Evolutionary conservation across 2,888 invertebrate genomes (phyloP), one percentile per base, ranked within the genome.

Genomic region (Plebejus anna): DNA sequence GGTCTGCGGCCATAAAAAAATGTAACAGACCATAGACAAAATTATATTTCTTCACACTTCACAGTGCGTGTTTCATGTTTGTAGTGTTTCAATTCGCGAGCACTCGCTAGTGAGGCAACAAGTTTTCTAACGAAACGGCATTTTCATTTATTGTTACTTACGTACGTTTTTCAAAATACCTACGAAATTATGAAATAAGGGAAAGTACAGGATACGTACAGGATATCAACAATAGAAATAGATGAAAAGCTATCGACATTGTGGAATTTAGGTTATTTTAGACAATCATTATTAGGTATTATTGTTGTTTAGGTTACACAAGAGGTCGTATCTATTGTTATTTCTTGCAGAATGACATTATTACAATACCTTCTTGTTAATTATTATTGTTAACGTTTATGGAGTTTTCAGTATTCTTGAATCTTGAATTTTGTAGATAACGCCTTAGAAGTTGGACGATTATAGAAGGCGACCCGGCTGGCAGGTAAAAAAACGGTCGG

Each of bases 31-130:
- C 42, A 72, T 42, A 72, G 32, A 66, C 66, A 72, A 72, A 55
- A 72, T 72, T n/a, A 71, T 47, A 72, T 72, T 72, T 72, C 47
- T 42, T 42, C 47, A 72, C 72, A 47, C 47, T 42, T 42, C 47
- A 72, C 72, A 47, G 72, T 72, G 72, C 72, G 72, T 72, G 72
- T 47, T 72, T 47, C 72, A 47, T 72, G 72, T 47, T 72, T 47
- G 13, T 71, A 4, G 47, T 72, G 42, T 22, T 72, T 22, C 42
- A 72, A 71, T 42, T 42, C 22, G 28, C 72, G 16, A 13, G 47
- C 28, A 71, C 71, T 42, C 11, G 28, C 72, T 16, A 22, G 72
- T 72, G 72, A 28, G 47, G 72, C 42, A 72, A 72, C 22, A 22
- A 28, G 36, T 72, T 72, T 38, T 72, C 72, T 72, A 71, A 47